Evolutionary conservation across 1,140 invertebrate species (phyloP).

Genomic region (Zaprionus inermis): DNA sequence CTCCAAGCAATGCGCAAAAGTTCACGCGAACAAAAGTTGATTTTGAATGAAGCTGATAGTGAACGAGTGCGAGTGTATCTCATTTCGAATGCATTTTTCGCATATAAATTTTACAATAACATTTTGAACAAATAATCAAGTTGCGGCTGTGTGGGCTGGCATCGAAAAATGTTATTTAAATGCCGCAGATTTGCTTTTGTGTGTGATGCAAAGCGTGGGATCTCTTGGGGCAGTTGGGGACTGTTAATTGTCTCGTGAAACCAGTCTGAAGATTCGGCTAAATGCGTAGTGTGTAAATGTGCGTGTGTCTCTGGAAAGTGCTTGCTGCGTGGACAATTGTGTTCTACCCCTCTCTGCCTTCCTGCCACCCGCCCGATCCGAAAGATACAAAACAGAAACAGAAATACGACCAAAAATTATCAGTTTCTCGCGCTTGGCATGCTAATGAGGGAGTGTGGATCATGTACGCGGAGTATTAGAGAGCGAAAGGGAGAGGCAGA

Average conservation of each 20-base stretch:
- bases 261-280: conserved; percentile 23
- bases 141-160: conserved; percentile 62
- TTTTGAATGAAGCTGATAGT: conserved; percentile 49
- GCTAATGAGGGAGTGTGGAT: conserved; percentile 62
- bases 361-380: conserved; percentile 18
- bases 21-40: conserved; percentile 49
- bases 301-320: conserved; percentile 39
- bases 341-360: conserved; percentile 9
- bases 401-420: conserved; percentile 48
- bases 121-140: conserved; percentile 69
- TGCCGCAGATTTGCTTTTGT: conserved; percentile 64
- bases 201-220: conserved; percentile 66
- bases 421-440: conserved; percentile 70
- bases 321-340: conserved; percentile 71
- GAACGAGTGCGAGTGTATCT: conserved; percentile 26
- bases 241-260: conserved; percentile 40
- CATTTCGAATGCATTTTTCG: conserved; percentile 76
- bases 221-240: conserved; percentile 39
- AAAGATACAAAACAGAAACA: conserved; percentile 14
- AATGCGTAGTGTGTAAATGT: conserved; percentile 47
- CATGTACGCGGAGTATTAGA: neutral
- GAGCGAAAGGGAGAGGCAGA: neutral
- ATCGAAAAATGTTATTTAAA: conserved; percentile 72
- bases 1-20: conserved; percentile 56
- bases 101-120: conserved; percentile 78